These are phyloP conservation scores for Capitulum mitella DNA, from an alignment of 2,888 invertebrate species.

Conservation along the genomic window DNA sequence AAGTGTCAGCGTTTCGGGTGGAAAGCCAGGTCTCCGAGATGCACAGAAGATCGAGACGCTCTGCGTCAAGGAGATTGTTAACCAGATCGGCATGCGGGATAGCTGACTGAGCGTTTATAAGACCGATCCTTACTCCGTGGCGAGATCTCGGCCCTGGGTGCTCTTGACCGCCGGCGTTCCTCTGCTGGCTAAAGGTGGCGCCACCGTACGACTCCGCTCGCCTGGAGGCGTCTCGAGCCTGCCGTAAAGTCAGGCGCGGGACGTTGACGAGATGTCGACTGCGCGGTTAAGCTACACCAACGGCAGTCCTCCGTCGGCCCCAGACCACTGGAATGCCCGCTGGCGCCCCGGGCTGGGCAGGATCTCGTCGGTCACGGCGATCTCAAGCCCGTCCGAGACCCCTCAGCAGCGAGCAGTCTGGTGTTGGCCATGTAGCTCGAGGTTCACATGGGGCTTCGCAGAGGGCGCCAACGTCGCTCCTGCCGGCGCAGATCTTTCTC, in stretches of 20 bases:
- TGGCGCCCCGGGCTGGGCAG: background rate
- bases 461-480: background rate
- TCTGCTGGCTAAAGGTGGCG: background rate
- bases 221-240: background rate
- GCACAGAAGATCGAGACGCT: too few species aligned
- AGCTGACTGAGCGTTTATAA: too few species aligned
- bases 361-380: background rate
- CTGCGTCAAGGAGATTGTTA: too few species aligned
- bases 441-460: background rate
- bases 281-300: background rate
- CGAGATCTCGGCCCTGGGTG: too few species aligned
- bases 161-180: too few species aligned
- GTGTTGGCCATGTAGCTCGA: background rate
- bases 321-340: background rate
- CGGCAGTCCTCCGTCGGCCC: background rate
- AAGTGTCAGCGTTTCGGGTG: too few species aligned
- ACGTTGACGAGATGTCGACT: background rate
- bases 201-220: background rate
- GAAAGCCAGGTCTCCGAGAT: too few species aligned
- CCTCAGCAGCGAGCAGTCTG: background rate
- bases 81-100: too few species aligned
- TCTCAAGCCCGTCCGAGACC: background rate
- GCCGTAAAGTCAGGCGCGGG: background rate
- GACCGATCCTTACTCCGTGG: too few species aligned
- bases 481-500: background rate